Evolutionary conservation across 2,113 vertebrate species (phyloP).

Genomic region (Eublepharis macularius): DNA sequence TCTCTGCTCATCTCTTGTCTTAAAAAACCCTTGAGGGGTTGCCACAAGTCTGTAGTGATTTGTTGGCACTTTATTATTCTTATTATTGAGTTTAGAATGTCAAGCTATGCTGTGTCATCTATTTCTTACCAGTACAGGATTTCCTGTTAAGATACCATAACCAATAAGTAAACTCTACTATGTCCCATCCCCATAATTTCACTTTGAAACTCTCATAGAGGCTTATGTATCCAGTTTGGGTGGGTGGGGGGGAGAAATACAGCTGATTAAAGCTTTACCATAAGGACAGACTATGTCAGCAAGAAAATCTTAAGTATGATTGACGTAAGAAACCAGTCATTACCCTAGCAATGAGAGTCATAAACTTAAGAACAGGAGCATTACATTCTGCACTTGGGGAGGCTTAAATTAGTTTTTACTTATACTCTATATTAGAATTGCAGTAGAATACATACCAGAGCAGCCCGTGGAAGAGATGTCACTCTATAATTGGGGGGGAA

Average conservation of each 20-base stretch:
- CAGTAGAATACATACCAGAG: background rate
- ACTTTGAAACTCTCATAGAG: background rate
- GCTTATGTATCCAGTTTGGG: background rate
- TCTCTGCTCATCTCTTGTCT: too few species aligned
- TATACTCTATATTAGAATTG: background rate
- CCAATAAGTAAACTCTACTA: too few species aligned
- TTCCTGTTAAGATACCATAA: too few species aligned
- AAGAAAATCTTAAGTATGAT: background rate
- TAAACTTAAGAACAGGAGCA: conserved; percentile 1
- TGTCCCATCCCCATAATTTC: background rate
- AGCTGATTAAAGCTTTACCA: background rate
- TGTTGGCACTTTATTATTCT: too few species aligned
- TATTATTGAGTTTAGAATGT: too few species aligned
- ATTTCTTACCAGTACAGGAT: too few species aligned
- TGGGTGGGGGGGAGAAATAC: background rate
- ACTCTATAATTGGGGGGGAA: background rate
- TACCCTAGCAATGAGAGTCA: background rate
- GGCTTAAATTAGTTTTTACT: conserved; percentile 8
- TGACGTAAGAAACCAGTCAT: background rate
- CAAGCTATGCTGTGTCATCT: too few species aligned
- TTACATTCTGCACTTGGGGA: background rate
- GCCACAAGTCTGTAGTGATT: too few species aligned
- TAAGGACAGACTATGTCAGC: background rate
- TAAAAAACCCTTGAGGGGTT: too few species aligned
- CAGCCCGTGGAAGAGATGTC: conserved; percentile 1